Base-by-base conservation (phyloP, 2,888 invertebrate species). In the Phytoseiulus persimilis region DNA sequence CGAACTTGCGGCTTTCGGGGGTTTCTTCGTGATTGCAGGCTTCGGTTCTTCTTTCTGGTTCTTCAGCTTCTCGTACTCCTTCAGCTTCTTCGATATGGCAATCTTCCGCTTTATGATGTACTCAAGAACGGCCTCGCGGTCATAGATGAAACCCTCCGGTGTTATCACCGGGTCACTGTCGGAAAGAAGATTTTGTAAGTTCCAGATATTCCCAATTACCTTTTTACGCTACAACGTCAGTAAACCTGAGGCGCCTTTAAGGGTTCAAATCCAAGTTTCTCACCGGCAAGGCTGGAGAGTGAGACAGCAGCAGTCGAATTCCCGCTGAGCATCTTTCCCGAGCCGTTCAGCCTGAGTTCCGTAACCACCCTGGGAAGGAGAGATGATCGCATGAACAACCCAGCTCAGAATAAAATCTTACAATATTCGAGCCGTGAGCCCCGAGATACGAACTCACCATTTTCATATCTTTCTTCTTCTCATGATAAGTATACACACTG, bases 401-500 rank as follows among this genome's bases (percentile, higher is more conserved):
- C n/a, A n/a, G n/a, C n/a, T n/a, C n/a, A n/a, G n/a, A n/a, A n/a
- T n/a, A n/a, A n/a, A n/a, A n/a, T n/a, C n/a, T n/a, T n/a, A n/a
- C n/a, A n/a, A n/a, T n/a, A n/a, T n/a, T n/a, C n/a, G n/a, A n/a
- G n/a, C n/a, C n/a, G n/a, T n/a, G n/a, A n/a, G n/a, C n/a, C n/a
- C n/a, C n/a, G n/a, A n/a, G n/a, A n/a, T 83, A 2, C 28, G 18
- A 31, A 87, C 32, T 87, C 18, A 87, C 87, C 87, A 96, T 95
- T 83, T 96, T 95, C 0, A 98, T 97, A 92, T 99, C 99, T 92
- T 97, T 97, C 93, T 97, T 96, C 93, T 98, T 97, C 92, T 99
- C 99, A 92, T 98, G 97, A 92, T 99, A 99, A 0, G 99, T 98
- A 93, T 99, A 99, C 18, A 99, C 98, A 14, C 98, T 97, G 90